These are phyloP conservation scores for Aplysina aerophoba DNA, from an alignment of 37 sponge, comb jelly and placozoan genomes.

Conservation along the genomic window DNA sequence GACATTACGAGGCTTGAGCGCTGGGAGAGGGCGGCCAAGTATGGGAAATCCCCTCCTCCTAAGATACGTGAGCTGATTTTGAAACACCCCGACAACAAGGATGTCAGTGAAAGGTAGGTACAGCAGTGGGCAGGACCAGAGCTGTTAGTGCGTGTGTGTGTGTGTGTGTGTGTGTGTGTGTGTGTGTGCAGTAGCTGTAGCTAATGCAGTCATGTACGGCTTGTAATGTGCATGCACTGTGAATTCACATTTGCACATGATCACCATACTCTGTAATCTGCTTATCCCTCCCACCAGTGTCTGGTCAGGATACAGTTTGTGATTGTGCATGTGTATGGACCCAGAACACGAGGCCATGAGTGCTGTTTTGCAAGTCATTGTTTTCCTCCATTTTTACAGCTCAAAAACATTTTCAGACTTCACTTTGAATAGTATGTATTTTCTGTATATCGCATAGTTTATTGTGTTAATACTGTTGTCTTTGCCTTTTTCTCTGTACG, in stretches of 20 bases:
- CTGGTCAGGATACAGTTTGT: neutral
- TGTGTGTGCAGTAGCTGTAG: neutral
- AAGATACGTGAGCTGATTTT: neutral
- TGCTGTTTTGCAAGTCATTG: neutral
- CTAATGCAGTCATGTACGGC: neutral
- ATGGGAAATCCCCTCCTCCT: neutral
- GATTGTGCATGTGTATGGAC: too few relatives aligned
- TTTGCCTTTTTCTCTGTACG: too few relatives aligned
- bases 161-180: too few relatives aligned
- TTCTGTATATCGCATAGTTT: neutral
- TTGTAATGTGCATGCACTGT: too few relatives aligned
- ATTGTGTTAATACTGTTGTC: neutral
- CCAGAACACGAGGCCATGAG: neutral
- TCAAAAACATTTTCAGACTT: too few relatives aligned
- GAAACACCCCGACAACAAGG: neutral
- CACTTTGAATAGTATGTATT: neutral
- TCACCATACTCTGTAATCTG: neutral
- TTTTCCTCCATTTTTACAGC: too few relatives aligned
- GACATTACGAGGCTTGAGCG: conserved; percentile 32
- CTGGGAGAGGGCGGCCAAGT: conserved; percentile 25
- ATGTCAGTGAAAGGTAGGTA: conserved; percentile 24
- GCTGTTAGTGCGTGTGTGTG: too few relatives aligned
- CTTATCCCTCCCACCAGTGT: neutral
- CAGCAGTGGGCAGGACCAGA: too few relatives aligned
- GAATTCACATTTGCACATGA: too few relatives aligned